Evolutionary conservation across 2,797 vertebrate species (phyloP), one percentile per base, ranked within the genome.

Genomic region (Oreochromis grahami): DNA sequence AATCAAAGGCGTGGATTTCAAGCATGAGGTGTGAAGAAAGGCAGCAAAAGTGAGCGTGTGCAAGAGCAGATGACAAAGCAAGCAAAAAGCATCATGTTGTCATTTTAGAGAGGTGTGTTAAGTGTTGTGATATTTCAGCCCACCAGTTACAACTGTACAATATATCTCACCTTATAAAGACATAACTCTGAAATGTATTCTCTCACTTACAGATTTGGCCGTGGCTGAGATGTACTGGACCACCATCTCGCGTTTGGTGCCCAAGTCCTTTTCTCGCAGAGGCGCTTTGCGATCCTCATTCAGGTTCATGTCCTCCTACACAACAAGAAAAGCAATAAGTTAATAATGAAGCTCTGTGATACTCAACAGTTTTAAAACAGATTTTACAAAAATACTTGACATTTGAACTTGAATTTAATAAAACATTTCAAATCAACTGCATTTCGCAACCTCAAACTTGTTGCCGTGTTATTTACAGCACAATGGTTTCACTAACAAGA

Each of bases 291-390:
- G 97, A 17, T 99, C 98, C 92, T 99, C 99, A 8, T 98, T 99
- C 85, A 99, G 96, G 95, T 99, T 99, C 98, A 99, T 99, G 95
- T 99, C 99, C 94, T 99, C 99, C 99, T 99, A 90, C 9, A 87
- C 7, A 84, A 36, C 78, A 14, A 84, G 26, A 1, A 14, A 81
- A 8, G 21, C 50, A 17, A 76, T 52, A 72, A 10, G 11, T 60
- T 9, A 32, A 17, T 3, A 17, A 80, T 50, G 17, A 86, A 13
- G 84, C 17, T n/a, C n/a, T 6, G 11, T 19, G 48, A 4, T 36
- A 4, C 21, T 7, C 3, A 53, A 55, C 50, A 41, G 12, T 68
- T 58, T 34, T 3, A 56, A 87, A 60, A 8, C 24, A 43, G 8
- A 77, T 29, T 79, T 10, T 29, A 53, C 21, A 82, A 53, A 38